phyloP scores from a whole-genome alignment of 2,888 invertebrate genomes.

The Bombyx huttoni region DNA sequence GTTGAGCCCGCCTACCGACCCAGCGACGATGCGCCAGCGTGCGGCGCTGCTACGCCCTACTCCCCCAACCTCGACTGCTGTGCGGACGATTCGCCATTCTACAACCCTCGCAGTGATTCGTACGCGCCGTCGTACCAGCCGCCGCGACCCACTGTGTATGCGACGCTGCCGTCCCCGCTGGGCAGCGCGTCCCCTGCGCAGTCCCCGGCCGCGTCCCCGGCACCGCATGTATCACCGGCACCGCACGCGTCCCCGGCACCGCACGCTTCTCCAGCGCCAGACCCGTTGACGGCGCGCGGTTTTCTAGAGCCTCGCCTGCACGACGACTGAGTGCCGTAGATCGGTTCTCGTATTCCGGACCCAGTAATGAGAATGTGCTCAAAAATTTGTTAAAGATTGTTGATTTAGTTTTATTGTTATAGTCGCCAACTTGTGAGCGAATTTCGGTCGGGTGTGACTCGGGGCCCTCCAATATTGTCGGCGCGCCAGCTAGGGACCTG shows the following conservation, averaged over 20 bases:
- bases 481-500: constrained; percentile 30
- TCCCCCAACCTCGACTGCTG: constrained; percentile 59
- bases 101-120: constrained; percentile 65
- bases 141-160: constrained; percentile 64
- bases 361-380: constrained; percentile 17
- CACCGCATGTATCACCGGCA: constrained; percentile 32
- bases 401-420: constrained; percentile 5
- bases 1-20: constrained; percentile 57
- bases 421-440: background rate
- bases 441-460: background rate
- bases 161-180: constrained; percentile 58
- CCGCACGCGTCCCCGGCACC: constrained; percentile 33
- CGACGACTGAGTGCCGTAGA: constrained; percentile 31
- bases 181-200: constrained; percentile 53
- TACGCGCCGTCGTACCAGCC: constrained; percentile 67
- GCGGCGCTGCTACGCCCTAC: constrained; percentile 66
- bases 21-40: constrained; percentile 65
- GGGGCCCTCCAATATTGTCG: constrained; percentile 6
- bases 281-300: constrained; percentile 33
- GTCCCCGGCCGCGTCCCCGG: constrained; percentile 52
- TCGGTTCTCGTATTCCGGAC: background rate
- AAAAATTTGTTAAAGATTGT: constrained; percentile 10
- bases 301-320: constrained; percentile 32
- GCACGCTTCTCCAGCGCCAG: constrained; percentile 32
- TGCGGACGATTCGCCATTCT: constrained; percentile 64